Evolutionary conservation across 2,113 vertebrate species (phyloP), one percentile per base, ranked within the genome.

Genomic region (Microcebus jonahi): DNA sequence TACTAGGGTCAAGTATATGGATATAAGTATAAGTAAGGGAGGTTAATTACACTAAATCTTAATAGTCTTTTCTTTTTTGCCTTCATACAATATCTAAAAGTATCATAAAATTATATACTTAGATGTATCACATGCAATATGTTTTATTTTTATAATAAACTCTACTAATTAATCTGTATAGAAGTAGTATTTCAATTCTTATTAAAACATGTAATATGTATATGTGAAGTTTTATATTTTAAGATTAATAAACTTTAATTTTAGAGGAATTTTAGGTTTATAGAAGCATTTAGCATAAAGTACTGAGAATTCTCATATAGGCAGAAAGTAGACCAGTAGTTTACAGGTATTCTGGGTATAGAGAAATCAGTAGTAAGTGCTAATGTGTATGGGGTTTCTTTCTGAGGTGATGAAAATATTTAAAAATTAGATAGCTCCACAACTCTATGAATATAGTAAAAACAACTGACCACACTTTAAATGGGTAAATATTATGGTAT

Each of bases 81-180:
- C 20, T 71, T 93, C 8, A 67, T 45, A 76, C 0, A 63, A 11
- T 42, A 77, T 76, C 14, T 36, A 75, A 53, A 88, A 70, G 9
- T n/a, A 8, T 5, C 12, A 57, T 70, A 45, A 63, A 61, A 77
- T 67, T 90, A 70, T 18, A 27, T 91, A 13, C 1, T 61, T 68
- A 85, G 25, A 71, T 27, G 27, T 5, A 36, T 15, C n/a, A 2
- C 0, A 63, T 84, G 6, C 3, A 50, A 36, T 21, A 67, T 17
- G 9, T 65, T 82, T 92, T 80, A 2, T 65, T 97, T 97, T 88
- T 11, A 42, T 90, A 95, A 25, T 68, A 79, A 92, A 76, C 10
- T 76, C 13, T 42, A 68, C 1, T 91, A 13, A 67, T 25, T 80
- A 75, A 48, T 90, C 5, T 77, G 2, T 65, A 36, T 31, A 6